These are phyloP conservation scores for Actinia equina DNA, from an alignment of 64 coral and sea anemone genomes.

Conservation along the genomic window DNA sequence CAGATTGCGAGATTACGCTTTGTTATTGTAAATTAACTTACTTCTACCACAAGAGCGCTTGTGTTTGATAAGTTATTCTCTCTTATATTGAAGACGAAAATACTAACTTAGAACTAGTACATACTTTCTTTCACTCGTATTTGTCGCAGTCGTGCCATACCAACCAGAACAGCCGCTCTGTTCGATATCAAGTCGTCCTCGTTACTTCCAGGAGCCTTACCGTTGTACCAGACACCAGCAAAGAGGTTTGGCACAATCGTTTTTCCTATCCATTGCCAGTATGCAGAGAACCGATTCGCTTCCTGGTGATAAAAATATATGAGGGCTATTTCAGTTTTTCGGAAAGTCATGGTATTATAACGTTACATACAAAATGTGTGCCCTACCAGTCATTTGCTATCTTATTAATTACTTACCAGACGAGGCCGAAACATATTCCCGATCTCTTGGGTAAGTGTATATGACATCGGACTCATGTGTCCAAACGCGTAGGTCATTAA, in stretches of 20 bases:
- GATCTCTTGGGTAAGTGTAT: slow-evolving; percentile 47
- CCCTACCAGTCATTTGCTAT: neutral
- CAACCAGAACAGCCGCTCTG: slow-evolving; percentile 51
- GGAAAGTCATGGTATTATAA: too few relatives aligned
- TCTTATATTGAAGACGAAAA: too few relatives aligned
- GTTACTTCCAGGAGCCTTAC: slow-evolving; percentile 4
- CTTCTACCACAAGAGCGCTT: too few relatives aligned
- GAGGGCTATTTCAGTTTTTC: too few relatives aligned
- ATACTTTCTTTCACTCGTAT: slow-evolving; percentile 61
- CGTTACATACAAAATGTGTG: too few relatives aligned
- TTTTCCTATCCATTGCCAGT: slow-evolving; percentile 24
- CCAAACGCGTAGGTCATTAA: slow-evolving; percentile 74
- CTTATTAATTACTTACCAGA: neutral
- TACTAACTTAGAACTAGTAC: neutral
- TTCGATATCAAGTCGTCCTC: slow-evolving; percentile 62
- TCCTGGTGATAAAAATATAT: neutral
- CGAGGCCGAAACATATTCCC: slow-evolving; percentile 29
- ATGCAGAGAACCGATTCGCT: neutral
- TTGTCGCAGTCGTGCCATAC: slow-evolving; percentile 74
- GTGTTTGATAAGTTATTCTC: too few relatives aligned
- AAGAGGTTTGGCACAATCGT: slow-evolving; percentile 48
- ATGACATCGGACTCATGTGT: slow-evolving; percentile 68
- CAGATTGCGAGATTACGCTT: too few relatives aligned
- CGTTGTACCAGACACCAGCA: slow-evolving; percentile 74
- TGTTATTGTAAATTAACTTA: too few relatives aligned